phyloP scores from a whole-genome alignment of 2,113 vertebrate genomes.

The Siniperca knerii region DNA sequence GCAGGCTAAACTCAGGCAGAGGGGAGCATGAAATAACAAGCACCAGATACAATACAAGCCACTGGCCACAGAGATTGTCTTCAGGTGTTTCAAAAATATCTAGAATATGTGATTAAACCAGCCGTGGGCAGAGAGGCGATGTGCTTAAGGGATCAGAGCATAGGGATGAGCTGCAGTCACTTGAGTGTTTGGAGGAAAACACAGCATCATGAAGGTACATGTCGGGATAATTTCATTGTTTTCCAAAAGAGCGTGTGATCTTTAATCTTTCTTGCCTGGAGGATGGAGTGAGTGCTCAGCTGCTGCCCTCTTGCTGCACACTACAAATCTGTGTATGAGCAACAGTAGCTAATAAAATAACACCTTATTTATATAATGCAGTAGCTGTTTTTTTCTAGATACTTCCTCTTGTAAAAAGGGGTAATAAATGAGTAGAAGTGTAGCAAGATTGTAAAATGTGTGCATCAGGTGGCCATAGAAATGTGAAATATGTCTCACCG shows the following conservation, averaged over 20 bases:
- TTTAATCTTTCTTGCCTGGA: constrained; percentile 24
- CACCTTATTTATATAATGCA: neutral
- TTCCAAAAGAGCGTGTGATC: neutral
- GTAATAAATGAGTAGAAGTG: neutral
- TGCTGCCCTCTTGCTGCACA: constrained; percentile 51
- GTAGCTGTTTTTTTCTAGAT: neutral
- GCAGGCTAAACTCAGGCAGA: constrained; percentile 28
- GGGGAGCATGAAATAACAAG: constrained; percentile 40
- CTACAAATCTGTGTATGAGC: neutral
- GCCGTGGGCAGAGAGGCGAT: neutral
- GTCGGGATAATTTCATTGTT: neutral
- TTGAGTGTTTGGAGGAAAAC: neutral
- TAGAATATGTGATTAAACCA: constrained; percentile 24
- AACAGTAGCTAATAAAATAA: neutral
- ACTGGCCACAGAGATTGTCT: constrained; percentile 21
- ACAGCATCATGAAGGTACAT: constrained; percentile 10
- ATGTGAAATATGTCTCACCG: neutral
- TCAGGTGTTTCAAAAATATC: constrained; percentile 1
- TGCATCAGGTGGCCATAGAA: neutral
- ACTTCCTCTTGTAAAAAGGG: too few relatives aligned
- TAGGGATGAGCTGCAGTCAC: neutral
- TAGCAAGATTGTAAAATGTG: neutral
- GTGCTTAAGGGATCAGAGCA: constrained; percentile 12
- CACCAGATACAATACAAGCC: constrained; percentile 42
- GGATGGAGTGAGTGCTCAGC: constrained; percentile 19